Percentiles rank a stretch among this genome's conserved stretches.
These are phyloP conservation scores for Chelonus insularis DNA, from an alignment of 1,140 invertebrate species.

Conservation along the genomic window DNA sequence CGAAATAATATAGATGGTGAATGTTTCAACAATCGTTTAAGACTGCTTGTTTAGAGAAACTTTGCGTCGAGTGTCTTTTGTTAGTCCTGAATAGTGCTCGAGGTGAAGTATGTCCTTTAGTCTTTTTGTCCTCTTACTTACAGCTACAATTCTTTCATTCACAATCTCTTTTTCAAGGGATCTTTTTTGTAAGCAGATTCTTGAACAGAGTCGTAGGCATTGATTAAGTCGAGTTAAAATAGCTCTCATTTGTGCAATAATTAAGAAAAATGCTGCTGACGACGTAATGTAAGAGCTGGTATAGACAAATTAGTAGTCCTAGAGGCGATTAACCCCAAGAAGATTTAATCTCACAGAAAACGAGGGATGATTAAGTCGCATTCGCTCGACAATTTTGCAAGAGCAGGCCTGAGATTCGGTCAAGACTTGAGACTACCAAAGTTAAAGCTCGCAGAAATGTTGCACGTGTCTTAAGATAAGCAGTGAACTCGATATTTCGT, in stretches of 20 bases:
- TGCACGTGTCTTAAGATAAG: constrained; percentile 12
- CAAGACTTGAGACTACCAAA: constrained; percentile 1
- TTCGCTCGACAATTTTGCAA: constrained; percentile 28
- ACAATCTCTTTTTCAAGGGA: not conserved
- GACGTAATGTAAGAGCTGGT: constrained; percentile 1
- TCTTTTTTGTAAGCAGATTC: not conserved
- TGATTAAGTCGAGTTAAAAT: too few relatives aligned
- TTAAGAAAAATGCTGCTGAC: constrained; percentile 25
- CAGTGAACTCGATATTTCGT: constrained; percentile 8
- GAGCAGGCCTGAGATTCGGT: not conserved
- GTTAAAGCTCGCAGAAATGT: constrained; percentile 11
- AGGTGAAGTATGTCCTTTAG: constrained; percentile 39
- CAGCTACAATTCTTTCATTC: constrained; percentile 2
- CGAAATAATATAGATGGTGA: not conserved
- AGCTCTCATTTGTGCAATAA: constrained; percentile 12
- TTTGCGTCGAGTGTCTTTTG: constrained; percentile 40
- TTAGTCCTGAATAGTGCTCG: constrained; percentile 39
- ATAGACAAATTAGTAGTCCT: constrained; percentile 29
- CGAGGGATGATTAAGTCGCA: constrained; percentile 31
- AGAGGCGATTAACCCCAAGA: constrained; percentile 28
- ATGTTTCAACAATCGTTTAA: constrained; percentile 23
- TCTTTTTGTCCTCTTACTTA: constrained; percentile 15
- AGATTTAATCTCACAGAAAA: constrained; percentile 33
- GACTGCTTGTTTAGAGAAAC: constrained; percentile 39
- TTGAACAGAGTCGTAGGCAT: too few relatives aligned